Evolutionary conservation across 1,140 invertebrate genomes (phyloP).

Genomic region (Odontomachus brunneus): DNA sequence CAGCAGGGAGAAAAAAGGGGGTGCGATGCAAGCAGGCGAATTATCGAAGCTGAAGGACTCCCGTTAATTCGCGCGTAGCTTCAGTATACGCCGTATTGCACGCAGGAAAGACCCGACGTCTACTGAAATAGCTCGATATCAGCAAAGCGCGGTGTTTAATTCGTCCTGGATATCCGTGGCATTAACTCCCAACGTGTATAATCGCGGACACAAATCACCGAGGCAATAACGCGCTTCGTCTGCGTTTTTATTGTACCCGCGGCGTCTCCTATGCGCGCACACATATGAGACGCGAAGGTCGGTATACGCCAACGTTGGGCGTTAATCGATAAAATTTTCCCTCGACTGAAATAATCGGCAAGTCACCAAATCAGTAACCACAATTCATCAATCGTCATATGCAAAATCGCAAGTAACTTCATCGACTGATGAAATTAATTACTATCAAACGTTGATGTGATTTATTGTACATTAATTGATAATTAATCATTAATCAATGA

Average conservation of each 20-base stretch:
- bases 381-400: too few species aligned
- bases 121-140: slow-evolving; percentile 46
- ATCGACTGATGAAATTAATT: too few species aligned
- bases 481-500: too few species aligned
- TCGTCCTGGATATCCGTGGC: slow-evolving; percentile 37
- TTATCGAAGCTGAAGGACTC: slow-evolving; percentile 48
- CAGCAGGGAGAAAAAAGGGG: neutral
- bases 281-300: neutral
- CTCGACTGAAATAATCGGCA: too few species aligned
- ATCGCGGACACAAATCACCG: slow-evolving; percentile 34
- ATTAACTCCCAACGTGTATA: slow-evolving; percentile 36
- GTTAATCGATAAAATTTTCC: too few species aligned
- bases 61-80: slow-evolving; percentile 39
- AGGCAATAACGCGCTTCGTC: slow-evolving; percentile 8
- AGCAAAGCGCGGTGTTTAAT: slow-evolving; percentile 37
- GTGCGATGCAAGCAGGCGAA: neutral
- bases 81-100: neutral
- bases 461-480: too few species aligned
- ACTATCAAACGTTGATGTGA: too few species aligned
- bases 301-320: too few species aligned
- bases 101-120: slow-evolving; percentile 22
- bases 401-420: too few species aligned
- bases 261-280: neutral
- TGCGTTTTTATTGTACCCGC: slow-evolving; percentile 18
- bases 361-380: too few species aligned